phyloP scores from a whole-genome alignment of 35 echinoderm and acorn worm genomes.

The Anneissia japonica region DNA sequence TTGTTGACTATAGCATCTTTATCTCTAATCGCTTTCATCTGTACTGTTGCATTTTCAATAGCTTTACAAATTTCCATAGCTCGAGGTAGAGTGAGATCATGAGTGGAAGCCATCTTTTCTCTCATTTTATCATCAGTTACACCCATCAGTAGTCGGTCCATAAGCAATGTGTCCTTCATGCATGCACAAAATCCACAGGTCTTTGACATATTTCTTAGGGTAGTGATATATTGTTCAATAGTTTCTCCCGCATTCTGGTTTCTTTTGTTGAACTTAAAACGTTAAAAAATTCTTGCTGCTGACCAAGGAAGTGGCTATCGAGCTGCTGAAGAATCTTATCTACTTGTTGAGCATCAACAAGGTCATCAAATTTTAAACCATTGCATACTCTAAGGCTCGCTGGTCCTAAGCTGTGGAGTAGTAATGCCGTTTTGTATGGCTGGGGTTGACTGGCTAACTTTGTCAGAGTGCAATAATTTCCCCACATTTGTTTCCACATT shows the following conservation, averaged over 20 bases:
- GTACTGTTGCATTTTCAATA: too few species aligned
- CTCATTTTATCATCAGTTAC: too few species aligned
- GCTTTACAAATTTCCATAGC: constrained; percentile 36
- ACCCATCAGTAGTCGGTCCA: neutral
- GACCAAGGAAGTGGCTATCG: too few species aligned
- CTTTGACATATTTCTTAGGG: constrained; percentile 12
- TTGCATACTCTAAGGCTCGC: too few species aligned
- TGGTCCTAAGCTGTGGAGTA: constrained; percentile 30
- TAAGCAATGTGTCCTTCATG: neutral
- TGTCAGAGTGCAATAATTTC: constrained; percentile 27
- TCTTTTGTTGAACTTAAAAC: constrained; percentile 50
- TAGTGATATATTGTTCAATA: constrained; percentile 23
- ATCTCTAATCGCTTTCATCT: too few species aligned
- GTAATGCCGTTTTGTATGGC: constrained; percentile 11
- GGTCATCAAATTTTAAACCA: too few species aligned
- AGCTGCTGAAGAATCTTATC: too few species aligned
- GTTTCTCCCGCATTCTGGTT: constrained; percentile 19
- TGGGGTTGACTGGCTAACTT: constrained; percentile 13
- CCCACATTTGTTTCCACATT: constrained; percentile 38
- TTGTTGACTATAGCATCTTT: too few species aligned
- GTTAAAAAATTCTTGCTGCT: too few species aligned
- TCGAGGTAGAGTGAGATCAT: constrained; percentile 2
- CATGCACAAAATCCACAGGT: constrained; percentile 26
- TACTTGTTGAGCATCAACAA: too few species aligned
- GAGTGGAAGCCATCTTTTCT: constrained; percentile 12